phyloP scores from a whole-genome alignment of 2,888 invertebrate genomes.

The Alentia gelatinosa region DNA sequence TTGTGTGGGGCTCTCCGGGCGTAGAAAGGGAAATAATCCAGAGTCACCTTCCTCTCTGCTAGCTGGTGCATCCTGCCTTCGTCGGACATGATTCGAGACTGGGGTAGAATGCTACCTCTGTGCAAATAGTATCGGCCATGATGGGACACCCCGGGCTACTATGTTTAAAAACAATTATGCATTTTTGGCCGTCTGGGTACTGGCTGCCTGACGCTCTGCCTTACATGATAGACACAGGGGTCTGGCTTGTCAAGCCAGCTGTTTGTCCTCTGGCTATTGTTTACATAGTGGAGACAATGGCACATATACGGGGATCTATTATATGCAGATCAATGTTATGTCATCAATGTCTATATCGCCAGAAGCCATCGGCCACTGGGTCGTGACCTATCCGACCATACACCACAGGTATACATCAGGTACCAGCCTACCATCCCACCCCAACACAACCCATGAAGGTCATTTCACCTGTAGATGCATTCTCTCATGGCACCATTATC shows the following conservation, averaged over 20 bases:
- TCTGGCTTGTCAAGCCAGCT: background rate
- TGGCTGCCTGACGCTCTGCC: background rate
- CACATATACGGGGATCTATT: slow-evolving; percentile 5
- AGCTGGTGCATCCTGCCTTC: slow-evolving; percentile 21
- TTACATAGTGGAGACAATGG: slow-evolving; percentile 31
- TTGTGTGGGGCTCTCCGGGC: no score
- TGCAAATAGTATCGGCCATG: slow-evolving; percentile 30
- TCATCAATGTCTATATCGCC: slow-evolving; percentile 30
- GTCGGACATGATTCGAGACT: background rate
- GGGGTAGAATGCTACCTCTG: slow-evolving; percentile 39
- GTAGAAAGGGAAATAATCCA: no score
- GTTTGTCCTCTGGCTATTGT: slow-evolving; percentile 47
- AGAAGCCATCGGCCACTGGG: slow-evolving; percentile 47
- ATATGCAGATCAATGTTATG: slow-evolving; percentile 54
- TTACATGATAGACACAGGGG: slow-evolving; percentile 9
- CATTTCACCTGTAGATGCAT: no score
- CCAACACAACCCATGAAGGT: no score
- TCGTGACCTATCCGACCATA: background rate
- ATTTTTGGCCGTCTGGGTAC: slow-evolving; percentile 37
- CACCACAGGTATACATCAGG: background rate
- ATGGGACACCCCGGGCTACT: background rate
- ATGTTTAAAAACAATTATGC: slow-evolving; percentile 52
- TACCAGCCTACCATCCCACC: no score
- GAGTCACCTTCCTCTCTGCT: no score
- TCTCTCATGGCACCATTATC: no score